phyloP scores from a whole-genome alignment of 2,113 vertebrate species.

The Aix galericulata region DNA sequence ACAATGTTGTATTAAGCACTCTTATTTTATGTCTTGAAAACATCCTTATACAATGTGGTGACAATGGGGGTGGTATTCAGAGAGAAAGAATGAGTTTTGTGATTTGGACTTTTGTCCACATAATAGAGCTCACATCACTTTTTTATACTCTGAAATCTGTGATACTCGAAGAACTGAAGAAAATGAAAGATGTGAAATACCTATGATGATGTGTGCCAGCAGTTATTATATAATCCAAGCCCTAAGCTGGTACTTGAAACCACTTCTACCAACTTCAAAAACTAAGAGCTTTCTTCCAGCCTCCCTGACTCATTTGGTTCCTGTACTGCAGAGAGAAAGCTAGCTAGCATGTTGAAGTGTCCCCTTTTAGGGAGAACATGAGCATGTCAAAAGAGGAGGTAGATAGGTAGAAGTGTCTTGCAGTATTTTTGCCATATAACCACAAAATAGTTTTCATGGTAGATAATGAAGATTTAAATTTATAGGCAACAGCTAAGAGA shows the following conservation, averaged over 20 bases:
- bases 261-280: neutral
- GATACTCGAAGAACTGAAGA: neutral
- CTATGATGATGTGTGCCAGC: neutral
- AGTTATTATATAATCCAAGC: constrained; percentile 2
- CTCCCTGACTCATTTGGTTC: neutral
- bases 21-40: neutral
- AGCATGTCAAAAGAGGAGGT: neutral
- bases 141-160: neutral
- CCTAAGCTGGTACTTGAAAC: constrained; percentile 29
- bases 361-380: neutral
- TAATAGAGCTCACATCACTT: neutral
- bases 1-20: neutral
- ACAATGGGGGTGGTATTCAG: neutral
- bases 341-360: neutral
- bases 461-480: neutral
- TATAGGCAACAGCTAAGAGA: neutral
- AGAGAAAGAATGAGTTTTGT: neutral
- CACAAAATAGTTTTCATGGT: neutral
- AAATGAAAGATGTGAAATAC: constrained; percentile 1
- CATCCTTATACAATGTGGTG: neutral
- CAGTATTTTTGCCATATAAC: neutral
- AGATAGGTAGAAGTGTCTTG: neutral
- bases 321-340: neutral
- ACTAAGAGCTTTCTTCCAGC: neutral
- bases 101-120: neutral